phyloP scores from a whole-genome alignment of 53 echinoderm and acorn worm species.

The Holothuria leucospilota region DNA sequence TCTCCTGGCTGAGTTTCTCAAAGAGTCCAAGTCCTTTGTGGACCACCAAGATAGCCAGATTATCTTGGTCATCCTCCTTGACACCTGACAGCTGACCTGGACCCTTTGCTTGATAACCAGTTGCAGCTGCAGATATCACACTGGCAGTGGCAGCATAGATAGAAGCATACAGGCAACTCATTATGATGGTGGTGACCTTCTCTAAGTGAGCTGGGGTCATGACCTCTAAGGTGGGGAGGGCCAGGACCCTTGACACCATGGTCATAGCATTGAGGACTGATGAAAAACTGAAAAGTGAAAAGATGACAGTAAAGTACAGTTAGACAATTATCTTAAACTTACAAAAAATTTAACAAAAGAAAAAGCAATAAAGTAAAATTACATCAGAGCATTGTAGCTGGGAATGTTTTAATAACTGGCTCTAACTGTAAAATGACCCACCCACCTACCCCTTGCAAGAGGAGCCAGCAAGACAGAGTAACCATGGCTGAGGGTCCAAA shows the following conservation, averaged over 20 bases:
- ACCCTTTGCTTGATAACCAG: constrained; percentile 51
- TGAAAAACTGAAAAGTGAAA: constrained; percentile 72
- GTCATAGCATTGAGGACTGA: constrained; percentile 96
- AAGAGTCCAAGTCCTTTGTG: constrained; percentile 93
- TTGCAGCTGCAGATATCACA: constrained; percentile 56
- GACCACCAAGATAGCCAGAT: constrained; percentile 79
- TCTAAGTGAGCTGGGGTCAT: constrained; percentile 93
- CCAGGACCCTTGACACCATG: constrained; percentile 90
- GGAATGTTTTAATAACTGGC: no score
- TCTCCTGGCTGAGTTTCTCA: constrained; percentile 74
- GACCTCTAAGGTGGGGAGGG: constrained; percentile 94
- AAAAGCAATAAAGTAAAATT: no score
- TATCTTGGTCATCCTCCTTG: constrained; percentile 93
- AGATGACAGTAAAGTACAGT: not conserved
- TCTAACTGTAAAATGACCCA: no score
- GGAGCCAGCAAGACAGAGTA: no score
- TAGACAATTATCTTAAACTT: no score
- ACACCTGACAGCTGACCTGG: constrained; percentile 7
- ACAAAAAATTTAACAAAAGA: no score
- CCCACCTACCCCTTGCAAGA: no score
- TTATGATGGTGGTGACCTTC: constrained; percentile 90
- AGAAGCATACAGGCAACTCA: constrained; percentile 96
- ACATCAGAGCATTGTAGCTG: no score
- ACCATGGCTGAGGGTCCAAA: no score
- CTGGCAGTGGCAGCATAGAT: constrained; percentile 87